Conservation (phyloP, 2,797 vertebrate species). For the Gambelia wislizenii region DNA sequence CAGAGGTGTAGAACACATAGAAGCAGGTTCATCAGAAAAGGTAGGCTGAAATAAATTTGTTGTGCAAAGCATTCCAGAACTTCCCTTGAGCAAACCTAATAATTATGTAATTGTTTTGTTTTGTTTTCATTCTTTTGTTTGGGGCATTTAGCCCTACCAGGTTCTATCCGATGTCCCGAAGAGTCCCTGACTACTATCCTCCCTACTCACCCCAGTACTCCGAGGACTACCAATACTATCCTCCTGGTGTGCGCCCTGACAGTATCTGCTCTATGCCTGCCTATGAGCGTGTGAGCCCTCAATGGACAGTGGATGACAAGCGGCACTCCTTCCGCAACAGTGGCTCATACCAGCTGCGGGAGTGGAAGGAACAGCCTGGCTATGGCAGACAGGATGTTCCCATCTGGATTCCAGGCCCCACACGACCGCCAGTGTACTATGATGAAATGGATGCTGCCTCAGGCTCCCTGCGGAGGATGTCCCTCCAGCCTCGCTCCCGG, state of each 20-base stretch:
- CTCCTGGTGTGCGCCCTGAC: constrained; percentile 87
- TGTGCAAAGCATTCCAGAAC: neutral
- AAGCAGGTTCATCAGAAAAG: neutral
- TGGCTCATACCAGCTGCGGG: constrained; percentile 75
- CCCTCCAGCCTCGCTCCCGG: constrained; percentile 92
- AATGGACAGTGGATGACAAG: constrained; percentile 88
- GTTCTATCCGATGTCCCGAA: constrained; percentile 84
- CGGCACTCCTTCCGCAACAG: constrained; percentile 87
- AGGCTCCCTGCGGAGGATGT: constrained; percentile 87
- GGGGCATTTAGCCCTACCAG: constrained; percentile 82
- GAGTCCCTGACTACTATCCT: constrained; percentile 86
- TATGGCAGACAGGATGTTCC: constrained; percentile 75
- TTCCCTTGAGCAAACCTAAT: neutral
- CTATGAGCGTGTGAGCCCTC: constrained; percentile 83
- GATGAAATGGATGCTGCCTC: constrained; percentile 84
- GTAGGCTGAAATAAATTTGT: neutral
- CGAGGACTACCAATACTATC: constrained; percentile 90
- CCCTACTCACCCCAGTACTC: constrained; percentile 85
- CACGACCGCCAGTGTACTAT: constrained; percentile 77
- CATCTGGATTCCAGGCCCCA: constrained; percentile 72
- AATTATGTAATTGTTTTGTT: neutral
- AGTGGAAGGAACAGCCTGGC: constrained; percentile 76
- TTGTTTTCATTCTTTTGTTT: neutral
- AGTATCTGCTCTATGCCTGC: constrained; percentile 94
- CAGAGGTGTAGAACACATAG: neutral